These are phyloP conservation scores for Drosophila recens DNA, from an alignment of 2,888 invertebrate species.

Conservation along the genomic window DNA sequence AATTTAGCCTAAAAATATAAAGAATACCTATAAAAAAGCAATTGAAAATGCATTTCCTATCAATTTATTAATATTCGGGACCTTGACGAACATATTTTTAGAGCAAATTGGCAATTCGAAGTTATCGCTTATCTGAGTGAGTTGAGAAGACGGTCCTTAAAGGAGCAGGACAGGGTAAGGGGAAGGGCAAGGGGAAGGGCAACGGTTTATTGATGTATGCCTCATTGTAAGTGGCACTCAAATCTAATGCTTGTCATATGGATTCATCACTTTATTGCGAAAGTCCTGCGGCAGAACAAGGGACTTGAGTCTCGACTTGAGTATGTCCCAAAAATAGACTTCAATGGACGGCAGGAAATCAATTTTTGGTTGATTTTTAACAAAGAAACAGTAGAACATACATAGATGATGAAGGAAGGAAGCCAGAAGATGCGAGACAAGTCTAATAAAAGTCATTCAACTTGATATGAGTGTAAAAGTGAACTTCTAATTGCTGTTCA, in stretches of 20 bases:
- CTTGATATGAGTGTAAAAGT: slow-evolving; percentile 33
- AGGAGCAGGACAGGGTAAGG: background rate
- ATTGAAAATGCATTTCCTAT: background rate
- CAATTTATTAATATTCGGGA: background rate
- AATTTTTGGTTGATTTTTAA: slow-evolving; percentile 45
- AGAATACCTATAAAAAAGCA: slow-evolving; percentile 6
- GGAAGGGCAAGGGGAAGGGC: background rate
- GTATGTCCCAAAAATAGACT: slow-evolving; percentile 15
- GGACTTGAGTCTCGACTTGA: background rate
- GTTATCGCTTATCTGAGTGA: slow-evolving; percentile 2
- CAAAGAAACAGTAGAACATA: slow-evolving; percentile 18
- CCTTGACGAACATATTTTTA: background rate
- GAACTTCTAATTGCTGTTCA: slow-evolving; percentile 59
- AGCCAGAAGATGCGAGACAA: background rate
- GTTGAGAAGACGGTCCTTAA: background rate
- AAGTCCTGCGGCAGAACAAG: slow-evolving; percentile 14
- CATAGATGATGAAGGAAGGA: background rate
- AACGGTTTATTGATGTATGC: slow-evolving; percentile 12
- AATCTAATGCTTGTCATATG: slow-evolving; percentile 4
- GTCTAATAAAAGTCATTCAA: slow-evolving; percentile 52
- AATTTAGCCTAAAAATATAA: background rate
- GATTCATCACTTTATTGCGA: slow-evolving; percentile 8
- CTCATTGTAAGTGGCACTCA: slow-evolving; percentile 12
- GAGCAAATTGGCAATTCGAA: background rate
- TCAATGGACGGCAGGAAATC: slow-evolving; percentile 56